A percentile compares a stretch with the other conserved stretches of the same genome.
These are phyloP conservation scores for Eurystomus gularis DNA, from an alignment of 2,113 vertebrate species.

Conservation along the genomic window DNA sequence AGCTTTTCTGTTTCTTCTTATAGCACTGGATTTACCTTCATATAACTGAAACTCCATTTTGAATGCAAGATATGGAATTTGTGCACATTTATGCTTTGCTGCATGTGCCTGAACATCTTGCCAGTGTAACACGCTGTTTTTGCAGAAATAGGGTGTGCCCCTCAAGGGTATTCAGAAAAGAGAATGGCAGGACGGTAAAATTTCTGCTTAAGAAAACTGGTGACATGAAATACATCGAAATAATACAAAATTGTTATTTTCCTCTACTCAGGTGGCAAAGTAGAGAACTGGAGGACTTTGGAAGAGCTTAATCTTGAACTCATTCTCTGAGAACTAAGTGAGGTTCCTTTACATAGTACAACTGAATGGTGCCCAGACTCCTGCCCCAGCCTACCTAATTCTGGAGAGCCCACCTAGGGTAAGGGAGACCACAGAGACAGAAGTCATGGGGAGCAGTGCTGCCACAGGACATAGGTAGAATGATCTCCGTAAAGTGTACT, in stretches of 20 bases:
- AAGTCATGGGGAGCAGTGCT: not conserved
- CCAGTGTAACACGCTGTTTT: not conserved
- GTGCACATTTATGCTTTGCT: not conserved
- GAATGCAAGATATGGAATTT: not conserved
- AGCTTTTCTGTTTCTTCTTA: not conserved
- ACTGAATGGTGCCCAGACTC: not conserved
- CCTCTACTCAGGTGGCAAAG: not conserved
- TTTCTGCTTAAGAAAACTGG: not conserved
- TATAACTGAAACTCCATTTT: not conserved
- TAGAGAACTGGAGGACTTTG: not conserved
- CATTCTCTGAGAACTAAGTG: not conserved
- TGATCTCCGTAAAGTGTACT: not conserved
- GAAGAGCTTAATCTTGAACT: not conserved
- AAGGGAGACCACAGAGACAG: not conserved
- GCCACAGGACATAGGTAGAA: not conserved
- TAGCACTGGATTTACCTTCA: not conserved
- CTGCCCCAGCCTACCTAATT: not conserved
- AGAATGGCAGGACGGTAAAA: not conserved
- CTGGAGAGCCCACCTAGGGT: not conserved
- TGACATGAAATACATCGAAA: not conserved
- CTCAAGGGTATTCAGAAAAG: not conserved
- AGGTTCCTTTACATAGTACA: not conserved
- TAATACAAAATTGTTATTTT: not conserved
- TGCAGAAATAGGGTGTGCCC: not conserved
- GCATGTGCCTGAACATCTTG: not conserved